Evolutionary conservation across 2,797 vertebrate genomes (phyloP), one percentile per base, ranked within the genome.

Genomic region (Silurus aristotelis): DNA sequence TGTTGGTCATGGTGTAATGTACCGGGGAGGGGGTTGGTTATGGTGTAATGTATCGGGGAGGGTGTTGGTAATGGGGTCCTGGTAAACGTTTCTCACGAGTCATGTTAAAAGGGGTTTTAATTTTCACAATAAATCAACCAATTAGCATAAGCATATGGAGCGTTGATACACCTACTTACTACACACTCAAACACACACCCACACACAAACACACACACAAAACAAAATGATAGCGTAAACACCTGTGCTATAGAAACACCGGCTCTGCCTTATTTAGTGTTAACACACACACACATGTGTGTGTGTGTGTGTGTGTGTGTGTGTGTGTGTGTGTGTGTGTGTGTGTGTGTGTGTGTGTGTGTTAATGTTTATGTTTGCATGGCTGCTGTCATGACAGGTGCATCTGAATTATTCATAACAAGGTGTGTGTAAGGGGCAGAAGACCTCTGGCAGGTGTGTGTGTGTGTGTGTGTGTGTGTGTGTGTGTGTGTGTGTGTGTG

Each of bases 301-400:
- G 66, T 85, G 78, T 85, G 68, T 64, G 61, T 63, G 60, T 61
- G 31, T 72, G 38, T 78, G 64, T 58, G 66, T 85, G 78, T 85
- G 68, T 64, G 61, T 63, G 60, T 61, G 38, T 48, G 70, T 48
- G 43, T 72, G 38, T 46, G 67, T 70, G 55, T 75, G 46, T 82
- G 68, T 86, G 84, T 85, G 71, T 19, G 87, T 73, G 80, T 84
- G 73, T 88, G 64, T 38, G 25, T n/a, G 56, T 52, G 56, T 73
- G 38, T 63, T 38, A 25, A 20, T 83, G 71, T 66, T 61, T 83
- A 61, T 83, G 71, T 83, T 83, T 72, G 68, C 58, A 48, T 88
- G 83, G 83, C 85, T 84, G 84, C 76, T 82, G 80, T 82, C 83
- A 81, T 85, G 84, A 89, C 88, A 89, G 88, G 75, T 89, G 88